Evolutionary conservation across 2,888 invertebrate species (phyloP), one percentile per base, ranked within the genome.

Genomic region (Rutpela maculata): DNA sequence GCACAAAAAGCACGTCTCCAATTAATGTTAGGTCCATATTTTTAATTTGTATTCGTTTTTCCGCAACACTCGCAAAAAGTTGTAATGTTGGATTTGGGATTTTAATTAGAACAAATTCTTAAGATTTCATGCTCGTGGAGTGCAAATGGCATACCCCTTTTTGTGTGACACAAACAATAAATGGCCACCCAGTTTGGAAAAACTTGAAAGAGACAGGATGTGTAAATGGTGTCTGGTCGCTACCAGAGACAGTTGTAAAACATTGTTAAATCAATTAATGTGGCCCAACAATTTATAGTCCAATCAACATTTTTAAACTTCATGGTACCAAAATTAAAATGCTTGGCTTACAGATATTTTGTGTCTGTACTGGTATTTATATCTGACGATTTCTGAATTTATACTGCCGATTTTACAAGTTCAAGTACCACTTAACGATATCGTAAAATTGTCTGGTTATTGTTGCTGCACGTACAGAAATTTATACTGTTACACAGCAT

Each of bases 251-350:
- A 83, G 84, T 84, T 84, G 84, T 84, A 83, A 83, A 83, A 84
- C 84, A 84, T 84, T 84, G 85, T 84, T 84, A 82, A 85, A 85
- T 86, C 83, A 85, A 86, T 86, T 85, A 84, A 82, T 80, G 75
- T 77, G 81, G 78, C 75, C 71, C 73, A 74, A 75, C 81, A 84
- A 86, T 87, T 87, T 87, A 87, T 86, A 74, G 82, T 83, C 87
- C 87, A 87, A 87, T 87, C 86, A 87, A 87, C 86, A 87, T 87
- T 86, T 87, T 85, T 87, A 72, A 80, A 69, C 78, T 80, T 77
- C 77, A 77, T 76, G 71, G 78, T 81, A 82, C 76, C 77, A 78
- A 84, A 85, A 85, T 85, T 85, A 83, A 85, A 85, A 84, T 84
- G 78, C 84, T 81, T 82, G 72, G 79, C 79, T 80, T 82, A 80